phyloP scores from a whole-genome alignment of 2,797 vertebrate genomes.

The Rhabdomys pumilio region DNA sequence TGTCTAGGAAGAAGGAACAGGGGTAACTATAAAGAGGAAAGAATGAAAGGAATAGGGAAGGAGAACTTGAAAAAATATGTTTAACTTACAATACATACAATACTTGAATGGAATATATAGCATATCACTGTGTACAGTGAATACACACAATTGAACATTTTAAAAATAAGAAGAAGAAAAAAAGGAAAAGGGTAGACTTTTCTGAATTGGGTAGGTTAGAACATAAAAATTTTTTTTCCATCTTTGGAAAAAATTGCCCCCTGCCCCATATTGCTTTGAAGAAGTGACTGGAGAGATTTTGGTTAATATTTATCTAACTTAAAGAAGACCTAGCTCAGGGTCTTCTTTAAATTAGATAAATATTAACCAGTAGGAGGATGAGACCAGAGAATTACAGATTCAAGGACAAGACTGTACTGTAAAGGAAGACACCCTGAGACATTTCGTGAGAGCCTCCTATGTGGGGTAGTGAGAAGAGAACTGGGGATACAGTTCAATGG shows the following conservation, averaged over 20 bases:
- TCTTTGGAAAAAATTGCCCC: background rate
- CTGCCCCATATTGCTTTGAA: no score
- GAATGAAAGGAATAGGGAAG: background rate
- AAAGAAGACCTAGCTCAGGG: no score
- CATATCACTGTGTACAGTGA: background rate
- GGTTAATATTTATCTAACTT: background rate
- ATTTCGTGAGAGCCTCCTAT: background rate
- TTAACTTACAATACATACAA: background rate
- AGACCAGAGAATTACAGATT: background rate
- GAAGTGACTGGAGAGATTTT: background rate
- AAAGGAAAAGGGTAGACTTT: background rate
- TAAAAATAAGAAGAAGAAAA: background rate
- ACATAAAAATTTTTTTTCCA: no score
- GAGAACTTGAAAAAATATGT: background rate
- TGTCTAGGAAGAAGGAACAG: background rate
- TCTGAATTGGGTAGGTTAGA: background rate
- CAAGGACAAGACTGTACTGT: background rate
- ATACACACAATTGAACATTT: background rate
- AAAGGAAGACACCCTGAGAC: background rate
- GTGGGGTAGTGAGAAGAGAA: background rate
- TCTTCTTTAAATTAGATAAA: no score
- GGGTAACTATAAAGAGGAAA: background rate
- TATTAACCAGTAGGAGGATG: no score
- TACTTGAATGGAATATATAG: background rate
- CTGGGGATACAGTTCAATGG: no score